Percentiles rank a stretch among this genome's conserved stretches.
Evolutionary conservation across 2,113 vertebrate species (phyloP).

Genomic region (Athene noctua): DNA sequence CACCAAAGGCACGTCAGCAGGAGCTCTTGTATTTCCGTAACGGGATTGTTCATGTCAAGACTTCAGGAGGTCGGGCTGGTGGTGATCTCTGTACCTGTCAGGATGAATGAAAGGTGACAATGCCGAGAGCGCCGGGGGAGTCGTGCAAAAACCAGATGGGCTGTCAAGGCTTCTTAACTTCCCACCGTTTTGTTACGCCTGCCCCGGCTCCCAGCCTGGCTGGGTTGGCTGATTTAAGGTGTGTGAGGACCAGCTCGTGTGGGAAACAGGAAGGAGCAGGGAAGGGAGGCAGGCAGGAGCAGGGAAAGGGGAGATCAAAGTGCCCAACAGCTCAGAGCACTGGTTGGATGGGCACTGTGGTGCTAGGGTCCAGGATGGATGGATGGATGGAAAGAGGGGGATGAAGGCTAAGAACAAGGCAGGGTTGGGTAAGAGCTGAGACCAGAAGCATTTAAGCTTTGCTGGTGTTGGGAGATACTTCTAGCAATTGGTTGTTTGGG

Average conservation of each 20-base stretch:
- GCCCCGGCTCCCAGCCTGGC: rapidly evolving
- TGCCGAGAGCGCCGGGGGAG: rapidly evolving
- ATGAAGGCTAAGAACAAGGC: neutral
- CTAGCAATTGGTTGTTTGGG: neutral
- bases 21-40: neutral
- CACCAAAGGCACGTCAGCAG: neutral
- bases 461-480: rapidly evolving
- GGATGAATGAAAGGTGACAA: constrained; percentile 11
- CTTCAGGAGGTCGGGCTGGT: neutral
- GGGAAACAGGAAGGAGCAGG: neutral
- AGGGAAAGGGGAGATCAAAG: neutral
- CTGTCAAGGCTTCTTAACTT: neutral
- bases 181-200: rapidly evolving
- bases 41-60: neutral
- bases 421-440: neutral
- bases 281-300: neutral
- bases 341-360: neutral
- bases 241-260: rapidly evolving
- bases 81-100: neutral
- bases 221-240: rapidly evolving
- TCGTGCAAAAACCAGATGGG: neutral
- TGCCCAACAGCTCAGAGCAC: rapidly evolving
- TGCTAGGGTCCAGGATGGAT: neutral
- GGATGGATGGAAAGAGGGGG: neutral
- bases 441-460: neutral